Percentiles rank a stretch among this genome's conserved stretches.
These are phyloP conservation scores for Mallotus villosus DNA, from an alignment of 2,797 vertebrate genomes.

Conservation along the genomic window DNA sequence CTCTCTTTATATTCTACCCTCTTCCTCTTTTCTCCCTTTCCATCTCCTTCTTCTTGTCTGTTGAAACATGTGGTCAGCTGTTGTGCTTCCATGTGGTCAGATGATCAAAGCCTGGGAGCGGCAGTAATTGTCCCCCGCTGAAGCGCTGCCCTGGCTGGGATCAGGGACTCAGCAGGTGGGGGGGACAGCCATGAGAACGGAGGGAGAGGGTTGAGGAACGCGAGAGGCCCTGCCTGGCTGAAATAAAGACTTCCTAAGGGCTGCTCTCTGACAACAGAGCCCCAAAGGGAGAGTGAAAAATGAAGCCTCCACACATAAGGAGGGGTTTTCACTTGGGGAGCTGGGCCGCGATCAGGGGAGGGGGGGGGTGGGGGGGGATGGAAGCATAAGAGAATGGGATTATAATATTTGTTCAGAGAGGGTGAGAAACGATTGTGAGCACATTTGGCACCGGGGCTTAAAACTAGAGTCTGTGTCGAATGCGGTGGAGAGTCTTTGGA, in stretches of 20 bases:
- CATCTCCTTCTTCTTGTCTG: constrained; percentile 86
- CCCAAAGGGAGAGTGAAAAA: constrained; percentile 89
- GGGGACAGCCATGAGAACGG: constrained; percentile 96
- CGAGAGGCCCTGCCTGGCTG: constrained; percentile 95
- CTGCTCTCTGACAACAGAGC: constrained; percentile 96
- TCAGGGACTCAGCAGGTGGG: constrained; percentile 99
- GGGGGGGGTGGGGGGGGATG: constrained; percentile 55
- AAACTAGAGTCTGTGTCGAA: constrained; percentile 65
- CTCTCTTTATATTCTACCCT: constrained; percentile 19
- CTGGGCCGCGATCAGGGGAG: constrained; percentile 54
- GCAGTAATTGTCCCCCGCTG: constrained; percentile 99
- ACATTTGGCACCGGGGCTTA: constrained; percentile 67
- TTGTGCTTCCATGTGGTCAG: constrained; percentile 99
- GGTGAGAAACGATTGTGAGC: constrained; percentile 63
- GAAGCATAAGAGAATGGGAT: constrained; percentile 78
- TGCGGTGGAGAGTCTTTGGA: constrained; percentile 47
- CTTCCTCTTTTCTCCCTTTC: constrained; percentile 24
- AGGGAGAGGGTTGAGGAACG: constrained; percentile 93
- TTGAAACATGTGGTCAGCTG: constrained; percentile 99
- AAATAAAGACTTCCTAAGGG: constrained; percentile 99
- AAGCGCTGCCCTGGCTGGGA: constrained; percentile 95
- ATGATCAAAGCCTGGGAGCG: constrained; percentile 99
- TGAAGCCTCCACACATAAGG: constrained; percentile 88
- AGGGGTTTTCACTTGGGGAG: constrained; percentile 75
- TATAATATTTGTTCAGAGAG: constrained; percentile 77